Evolutionary conservation across 2,888 invertebrate genomes (phyloP).

Genomic region (Drosophila anceps): DNA sequence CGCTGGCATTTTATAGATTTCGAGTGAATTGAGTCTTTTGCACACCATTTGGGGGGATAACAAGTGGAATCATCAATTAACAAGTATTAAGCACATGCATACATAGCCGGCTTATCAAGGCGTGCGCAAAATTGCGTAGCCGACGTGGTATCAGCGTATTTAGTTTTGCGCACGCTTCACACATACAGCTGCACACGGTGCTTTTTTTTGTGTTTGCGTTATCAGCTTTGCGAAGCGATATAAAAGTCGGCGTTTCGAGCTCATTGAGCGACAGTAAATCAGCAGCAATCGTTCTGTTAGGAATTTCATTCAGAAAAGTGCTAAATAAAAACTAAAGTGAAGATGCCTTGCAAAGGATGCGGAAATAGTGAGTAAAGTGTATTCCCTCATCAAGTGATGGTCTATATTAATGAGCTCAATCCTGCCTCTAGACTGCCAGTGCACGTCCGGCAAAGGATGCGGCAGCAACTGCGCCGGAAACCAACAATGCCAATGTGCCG

Average conservation of each 20-base stretch:
- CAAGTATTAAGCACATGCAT: not conserved
- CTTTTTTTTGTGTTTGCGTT: slow-evolving; percentile 36
- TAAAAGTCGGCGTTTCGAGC: slow-evolving; percentile 26
- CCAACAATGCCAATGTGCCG: slow-evolving; percentile 74
- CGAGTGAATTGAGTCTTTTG: slow-evolving; percentile 41
- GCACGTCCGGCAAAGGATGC: slow-evolving; percentile 70
- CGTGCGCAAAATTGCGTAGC: slow-evolving; percentile 54
- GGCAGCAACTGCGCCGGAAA: slow-evolving; percentile 75
- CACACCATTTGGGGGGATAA: slow-evolving; percentile 43
- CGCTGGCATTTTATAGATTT: slow-evolving; percentile 55
- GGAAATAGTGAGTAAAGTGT: slow-evolving; percentile 66
- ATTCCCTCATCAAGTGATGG: not conserved
- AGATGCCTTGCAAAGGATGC: slow-evolving; percentile 80
- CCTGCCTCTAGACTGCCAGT: slow-evolving; percentile 73
- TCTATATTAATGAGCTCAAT: slow-evolving; percentile 15
- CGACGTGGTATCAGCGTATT: slow-evolving; percentile 12
- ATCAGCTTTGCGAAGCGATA: slow-evolving; percentile 39
- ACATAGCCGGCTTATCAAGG: slow-evolving; percentile 28
- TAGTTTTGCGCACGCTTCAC: slow-evolving; percentile 39
- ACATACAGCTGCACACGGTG: slow-evolving; percentile 62
- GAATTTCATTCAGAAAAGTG: not conserved
- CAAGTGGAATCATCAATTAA: slow-evolving; percentile 8
- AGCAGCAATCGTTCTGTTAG: slow-evolving; percentile 18
- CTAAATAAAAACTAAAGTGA: slow-evolving; percentile 18
- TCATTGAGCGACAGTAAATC: slow-evolving; percentile 11